phyloP scores from a whole-genome alignment of 2,888 invertebrate genomes.

The Rhodophaea formosa region DNA sequence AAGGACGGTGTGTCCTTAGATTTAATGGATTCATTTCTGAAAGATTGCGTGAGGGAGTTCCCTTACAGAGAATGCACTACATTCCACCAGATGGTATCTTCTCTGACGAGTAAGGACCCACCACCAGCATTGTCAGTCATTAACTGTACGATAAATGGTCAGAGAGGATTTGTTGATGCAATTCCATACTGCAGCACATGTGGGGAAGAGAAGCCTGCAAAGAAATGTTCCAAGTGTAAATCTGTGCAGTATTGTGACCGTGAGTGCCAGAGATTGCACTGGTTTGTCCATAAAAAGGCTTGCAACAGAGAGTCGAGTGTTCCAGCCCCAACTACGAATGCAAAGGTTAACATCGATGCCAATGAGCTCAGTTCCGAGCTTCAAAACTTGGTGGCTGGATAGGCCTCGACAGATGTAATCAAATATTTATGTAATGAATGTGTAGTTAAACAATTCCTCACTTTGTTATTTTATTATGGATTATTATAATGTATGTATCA shows the following conservation, averaged over 20 bases:
- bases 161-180: conserved; percentile 88
- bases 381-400: conserved; percentile 74
- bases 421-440: conserved; percentile 25
- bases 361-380: conserved; percentile 75
- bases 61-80: conserved; percentile 94
- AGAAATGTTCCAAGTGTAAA: conserved; percentile 97
- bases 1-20: conserved; percentile 85
- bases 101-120: conserved; percentile 87
- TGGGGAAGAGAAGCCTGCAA: conserved; percentile 92
- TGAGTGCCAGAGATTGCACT: conserved; percentile 96
- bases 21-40: conserved; percentile 87
- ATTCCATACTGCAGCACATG: conserved; percentile 90
- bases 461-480: conserved; percentile 24
- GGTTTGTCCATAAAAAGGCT: conserved; percentile 94
- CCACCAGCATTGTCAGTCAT: conserved; percentile 87
- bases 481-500: conserved; percentile 23
- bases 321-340: conserved; percentile 43
- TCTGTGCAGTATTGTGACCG: conserved; percentile 95
- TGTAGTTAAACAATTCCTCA: conserved; percentile 25
- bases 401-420: conserved; percentile 26
- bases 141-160: conserved; percentile 92
- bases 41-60: conserved; percentile 93
- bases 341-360: conserved; percentile 62
- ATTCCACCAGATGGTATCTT: conserved; percentile 91
- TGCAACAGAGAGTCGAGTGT: conserved; percentile 84